These are phyloP conservation scores for Pyrochroa serraticornis DNA, from an alignment of 2,888 invertebrate species.

Conservation along the genomic window DNA sequence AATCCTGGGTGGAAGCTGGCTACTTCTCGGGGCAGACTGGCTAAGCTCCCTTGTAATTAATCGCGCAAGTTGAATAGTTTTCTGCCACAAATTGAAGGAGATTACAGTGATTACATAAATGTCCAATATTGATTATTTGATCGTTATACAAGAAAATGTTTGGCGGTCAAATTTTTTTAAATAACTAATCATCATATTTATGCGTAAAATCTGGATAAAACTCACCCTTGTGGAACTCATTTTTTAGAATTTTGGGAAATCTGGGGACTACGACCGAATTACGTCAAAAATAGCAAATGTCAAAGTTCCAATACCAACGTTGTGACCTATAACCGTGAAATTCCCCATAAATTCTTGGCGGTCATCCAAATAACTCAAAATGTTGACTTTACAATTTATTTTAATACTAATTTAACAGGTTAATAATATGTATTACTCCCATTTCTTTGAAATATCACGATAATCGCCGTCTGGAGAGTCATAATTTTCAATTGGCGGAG, in stretches of 20 bases:
- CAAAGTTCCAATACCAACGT: conserved; percentile 7
- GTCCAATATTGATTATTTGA: background rate
- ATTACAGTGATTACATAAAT: conserved; percentile 24
- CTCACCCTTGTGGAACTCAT: background rate
- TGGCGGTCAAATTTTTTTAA: background rate
- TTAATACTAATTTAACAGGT: too few species aligned
- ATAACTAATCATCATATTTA: background rate
- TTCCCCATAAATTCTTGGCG: conserved; percentile 11
- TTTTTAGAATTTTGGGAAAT: background rate
- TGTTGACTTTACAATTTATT: too few species aligned
- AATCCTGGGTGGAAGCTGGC: conserved; percentile 25
- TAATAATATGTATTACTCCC: conserved; percentile 61
- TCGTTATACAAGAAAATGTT: too few species aligned
- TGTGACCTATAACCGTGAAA: conserved; percentile 1
- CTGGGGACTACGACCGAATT: background rate
- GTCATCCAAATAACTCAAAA: too few species aligned
- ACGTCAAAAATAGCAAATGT: conserved; percentile 3
- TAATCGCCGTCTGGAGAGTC: conserved; percentile 91
- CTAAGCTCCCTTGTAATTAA: conserved; percentile 29
- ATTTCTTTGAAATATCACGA: conserved; percentile 78
- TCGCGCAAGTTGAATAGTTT: conserved; percentile 22
- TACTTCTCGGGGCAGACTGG: conserved; percentile 21
- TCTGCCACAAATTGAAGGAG: conserved; percentile 14
- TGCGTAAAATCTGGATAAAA: background rate
- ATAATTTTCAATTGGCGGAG: conserved; percentile 83